Conservation (phyloP, 2,797 vertebrate species). For the Nothura maculosa region DNA sequence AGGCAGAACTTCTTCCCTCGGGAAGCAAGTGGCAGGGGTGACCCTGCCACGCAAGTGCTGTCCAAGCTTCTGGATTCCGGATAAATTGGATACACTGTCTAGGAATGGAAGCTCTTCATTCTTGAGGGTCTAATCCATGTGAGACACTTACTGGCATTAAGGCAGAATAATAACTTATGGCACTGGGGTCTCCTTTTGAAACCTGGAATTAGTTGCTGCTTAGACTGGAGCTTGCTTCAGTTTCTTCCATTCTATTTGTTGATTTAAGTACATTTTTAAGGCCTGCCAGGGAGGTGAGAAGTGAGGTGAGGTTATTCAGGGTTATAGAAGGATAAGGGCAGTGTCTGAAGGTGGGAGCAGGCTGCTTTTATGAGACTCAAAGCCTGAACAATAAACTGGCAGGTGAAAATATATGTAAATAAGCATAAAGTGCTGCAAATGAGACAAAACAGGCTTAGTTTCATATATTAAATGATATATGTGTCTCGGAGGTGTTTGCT, state of each 20-base stretch:
- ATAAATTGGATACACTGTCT: not conserved
- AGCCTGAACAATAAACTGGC: conserved; percentile 32
- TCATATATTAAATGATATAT: not conserved
- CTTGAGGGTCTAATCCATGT: not conserved
- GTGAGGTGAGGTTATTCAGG: not conserved
- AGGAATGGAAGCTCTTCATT: not conserved
- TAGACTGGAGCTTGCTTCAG: not conserved
- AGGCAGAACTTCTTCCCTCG: not conserved
- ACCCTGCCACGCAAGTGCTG: not conserved
- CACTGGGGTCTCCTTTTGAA: not conserved
- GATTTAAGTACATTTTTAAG: not conserved
- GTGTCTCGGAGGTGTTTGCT: not conserved
- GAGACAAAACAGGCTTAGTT: conserved; percentile 3
- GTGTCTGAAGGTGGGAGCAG: not conserved
- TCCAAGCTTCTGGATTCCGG: not conserved
- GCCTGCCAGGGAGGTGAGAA: not conserved
- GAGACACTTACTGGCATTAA: not conserved
- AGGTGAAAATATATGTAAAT: conserved; percentile 48
- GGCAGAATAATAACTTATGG: not conserved
- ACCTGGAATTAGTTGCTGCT: not conserved
- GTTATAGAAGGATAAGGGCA: not conserved
- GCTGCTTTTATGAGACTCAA: not conserved
- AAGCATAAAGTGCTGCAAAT: conserved; percentile 51
- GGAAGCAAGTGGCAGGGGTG: not conserved
- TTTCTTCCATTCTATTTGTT: not conserved